Conservation (phyloP, 2,113 vertebrate species). For the Ophthalmotilapia sp. region DNA sequence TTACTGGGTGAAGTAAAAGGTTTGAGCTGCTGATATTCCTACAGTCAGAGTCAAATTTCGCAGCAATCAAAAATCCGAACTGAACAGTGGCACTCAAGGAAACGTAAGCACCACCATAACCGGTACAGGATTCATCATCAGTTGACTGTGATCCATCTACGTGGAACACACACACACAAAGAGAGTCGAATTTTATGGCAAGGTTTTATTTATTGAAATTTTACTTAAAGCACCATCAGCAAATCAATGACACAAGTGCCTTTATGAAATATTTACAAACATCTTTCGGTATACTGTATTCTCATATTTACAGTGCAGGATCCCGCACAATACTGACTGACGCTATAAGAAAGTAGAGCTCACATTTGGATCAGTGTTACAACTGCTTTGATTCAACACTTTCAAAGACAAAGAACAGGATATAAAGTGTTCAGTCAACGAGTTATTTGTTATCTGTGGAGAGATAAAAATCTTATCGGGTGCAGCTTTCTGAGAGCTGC, state of each 20-base stretch:
- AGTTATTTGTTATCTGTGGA: background rate
- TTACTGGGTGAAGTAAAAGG: background rate
- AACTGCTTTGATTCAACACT: background rate
- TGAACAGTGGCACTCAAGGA: background rate
- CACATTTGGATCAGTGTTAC: conserved; percentile 5
- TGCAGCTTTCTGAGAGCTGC: background rate
- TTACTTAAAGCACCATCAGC: background rate
- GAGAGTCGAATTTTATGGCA: background rate
- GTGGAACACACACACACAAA: background rate
- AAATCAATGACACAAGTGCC: background rate
- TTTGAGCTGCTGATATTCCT: background rate
- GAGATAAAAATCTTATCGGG: conserved; percentile 20
- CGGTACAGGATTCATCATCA: background rate
- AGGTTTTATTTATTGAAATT: background rate
- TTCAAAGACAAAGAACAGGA: background rate
- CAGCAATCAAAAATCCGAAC: background rate
- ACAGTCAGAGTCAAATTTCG: background rate
- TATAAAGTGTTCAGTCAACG: background rate
- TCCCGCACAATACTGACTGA: conserved; percentile 8
- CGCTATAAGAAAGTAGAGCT: background rate
- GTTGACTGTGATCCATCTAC: background rate
- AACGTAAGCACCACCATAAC: background rate
- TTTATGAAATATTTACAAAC: conserved; percentile 31
- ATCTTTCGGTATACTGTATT: background rate
- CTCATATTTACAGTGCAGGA: conserved; percentile 39